Conservation (phyloP, 2,113 vertebrate species). For the Halcyon senegalensis region DNA sequence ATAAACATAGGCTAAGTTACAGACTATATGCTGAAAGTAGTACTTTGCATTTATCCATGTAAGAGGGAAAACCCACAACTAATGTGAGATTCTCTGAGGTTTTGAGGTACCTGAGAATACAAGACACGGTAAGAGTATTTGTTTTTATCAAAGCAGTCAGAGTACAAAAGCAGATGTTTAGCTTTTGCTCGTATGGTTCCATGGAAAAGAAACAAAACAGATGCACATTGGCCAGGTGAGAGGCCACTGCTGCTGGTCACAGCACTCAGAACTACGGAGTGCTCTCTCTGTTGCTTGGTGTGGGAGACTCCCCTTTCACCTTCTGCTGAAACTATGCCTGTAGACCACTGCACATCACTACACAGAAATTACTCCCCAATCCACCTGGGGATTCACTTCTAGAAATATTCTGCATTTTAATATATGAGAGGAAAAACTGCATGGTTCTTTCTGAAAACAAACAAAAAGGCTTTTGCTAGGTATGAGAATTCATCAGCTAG, state of each 20-base stretch:
- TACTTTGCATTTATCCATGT: background rate
- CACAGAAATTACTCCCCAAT: background rate
- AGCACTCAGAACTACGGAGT: background rate
- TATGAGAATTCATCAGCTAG: background rate
- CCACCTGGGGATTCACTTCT: accelerated
- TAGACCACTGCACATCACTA: background rate
- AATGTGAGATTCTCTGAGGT: background rate
- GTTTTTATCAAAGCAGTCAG: background rate
- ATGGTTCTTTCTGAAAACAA: background rate
- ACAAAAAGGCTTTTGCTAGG: background rate
- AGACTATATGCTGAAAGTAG: background rate
- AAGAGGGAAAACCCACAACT: background rate
- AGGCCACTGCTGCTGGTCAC: background rate
- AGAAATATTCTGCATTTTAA: background rate
- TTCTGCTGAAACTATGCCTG: background rate
- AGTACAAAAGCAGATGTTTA: background rate
- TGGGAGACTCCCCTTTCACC: background rate
- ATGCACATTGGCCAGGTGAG: background rate
- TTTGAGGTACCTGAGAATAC: background rate
- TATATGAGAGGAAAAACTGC: background rate
- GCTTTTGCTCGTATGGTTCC: background rate
- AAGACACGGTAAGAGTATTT: background rate
- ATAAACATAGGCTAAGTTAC: background rate
- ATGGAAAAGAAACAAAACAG: background rate
- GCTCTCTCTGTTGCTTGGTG: background rate